Evolutionary conservation across 2,888 invertebrate genomes (phyloP).

Genomic region (Drosophila birchii): DNA sequence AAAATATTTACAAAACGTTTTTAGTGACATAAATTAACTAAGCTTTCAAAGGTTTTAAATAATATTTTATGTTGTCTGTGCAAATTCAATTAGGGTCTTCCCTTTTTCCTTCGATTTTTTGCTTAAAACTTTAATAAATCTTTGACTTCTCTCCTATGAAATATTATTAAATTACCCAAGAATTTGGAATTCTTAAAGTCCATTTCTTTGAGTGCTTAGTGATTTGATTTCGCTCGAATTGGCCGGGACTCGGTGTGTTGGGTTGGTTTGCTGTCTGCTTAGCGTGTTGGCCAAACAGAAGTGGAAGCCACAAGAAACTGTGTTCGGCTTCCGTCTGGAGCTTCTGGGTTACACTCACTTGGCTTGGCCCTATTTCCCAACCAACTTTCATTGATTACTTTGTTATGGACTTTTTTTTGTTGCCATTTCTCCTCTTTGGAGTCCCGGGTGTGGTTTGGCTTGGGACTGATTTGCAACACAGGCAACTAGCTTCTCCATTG

Average conservation of each 20-base stretch:
- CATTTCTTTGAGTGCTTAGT: constrained; percentile 13
- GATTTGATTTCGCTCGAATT: constrained; percentile 30
- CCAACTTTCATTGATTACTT: constrained; percentile 75
- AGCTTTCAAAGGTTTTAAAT: too few relatives aligned
- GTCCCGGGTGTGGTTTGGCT: not conserved
- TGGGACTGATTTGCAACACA: constrained; percentile 36
- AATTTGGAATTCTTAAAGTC: not conserved
- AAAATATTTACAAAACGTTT: too few relatives aligned
- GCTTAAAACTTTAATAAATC: not conserved
- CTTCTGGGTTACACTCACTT: constrained; percentile 28
- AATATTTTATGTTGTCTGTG: too few relatives aligned
- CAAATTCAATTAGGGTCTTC: not conserved
- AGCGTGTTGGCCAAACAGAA: constrained; percentile 75
- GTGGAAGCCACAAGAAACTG: constrained; percentile 74
- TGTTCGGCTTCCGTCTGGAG: constrained; percentile 47
- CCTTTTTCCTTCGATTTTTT: not conserved
- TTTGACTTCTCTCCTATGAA: not conserved
- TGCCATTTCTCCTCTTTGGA: constrained; percentile 57
- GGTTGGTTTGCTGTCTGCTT: constrained; percentile 44
- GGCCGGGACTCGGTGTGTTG: constrained; percentile 8
- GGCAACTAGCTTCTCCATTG: constrained; percentile 48
- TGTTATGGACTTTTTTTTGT: constrained; percentile 72
- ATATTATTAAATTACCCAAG: too few relatives aligned
- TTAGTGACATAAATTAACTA: too few relatives aligned
- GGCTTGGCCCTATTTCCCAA: constrained; percentile 7